Evolutionary conservation across 2,888 invertebrate genomes (phyloP), one percentile per base, ranked within the genome.

Genomic region (Platycheirus albimanus): DNA sequence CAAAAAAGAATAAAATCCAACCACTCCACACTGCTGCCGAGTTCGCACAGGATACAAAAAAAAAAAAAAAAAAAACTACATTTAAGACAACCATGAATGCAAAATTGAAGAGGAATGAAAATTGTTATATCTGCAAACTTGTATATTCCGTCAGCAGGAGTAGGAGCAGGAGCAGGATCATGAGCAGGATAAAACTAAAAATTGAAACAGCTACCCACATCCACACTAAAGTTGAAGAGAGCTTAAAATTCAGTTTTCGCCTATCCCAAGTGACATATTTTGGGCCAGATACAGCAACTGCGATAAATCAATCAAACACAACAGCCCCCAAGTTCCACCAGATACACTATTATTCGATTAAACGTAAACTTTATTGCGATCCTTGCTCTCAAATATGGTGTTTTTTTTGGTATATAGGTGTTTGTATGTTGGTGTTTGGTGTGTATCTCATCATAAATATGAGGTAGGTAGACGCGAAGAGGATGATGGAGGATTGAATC

Each of bases 251-350:
- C 83, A 72, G 69, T 69, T 78, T 67, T 69, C 78, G 83, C 54
- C 63, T 69, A 78, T 63, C 72, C 69, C 72, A 19, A 56, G 45
- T 78, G 83, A 78, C 78, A 83, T 83, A 78, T 83, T n/a, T n/a
- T 83, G 83, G 69, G 63, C 67, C 64, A 69, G 51, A 72, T 63
- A 72, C 54, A 72, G 69, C 78, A 64, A 64, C 49, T 63, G 33
- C 78, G 63, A 78, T 83, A 78, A 78, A 83, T 83, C 83, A 78
- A 83, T 83, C 83, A 83, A 78, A 72, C 54, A 49, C 56, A 72
- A 54, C 49, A 47, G 51, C 64, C 77, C 76, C 38, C 58, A 71
- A 67, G 45, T 63, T 54, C 52, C 67, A 71, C 30, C 66, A 61
- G 43, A 71, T 58, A 76, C 70, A 70, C 80, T 77, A 81, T 81